phyloP scores from a whole-genome alignment of 2,113 vertebrate species.

The Silurus glanis region DNA sequence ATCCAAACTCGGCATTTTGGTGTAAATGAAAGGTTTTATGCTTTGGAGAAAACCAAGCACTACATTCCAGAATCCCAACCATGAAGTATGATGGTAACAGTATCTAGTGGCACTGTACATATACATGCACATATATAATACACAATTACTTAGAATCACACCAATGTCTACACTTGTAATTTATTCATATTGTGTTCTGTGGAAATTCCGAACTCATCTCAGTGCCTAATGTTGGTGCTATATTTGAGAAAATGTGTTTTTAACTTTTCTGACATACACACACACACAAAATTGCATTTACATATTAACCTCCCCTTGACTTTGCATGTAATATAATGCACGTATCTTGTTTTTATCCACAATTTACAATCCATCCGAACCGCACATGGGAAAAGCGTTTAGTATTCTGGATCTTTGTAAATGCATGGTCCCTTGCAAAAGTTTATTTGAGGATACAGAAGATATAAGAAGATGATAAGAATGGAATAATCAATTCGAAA shows the following conservation, averaged over 20 bases:
- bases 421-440: not conserved
- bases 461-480: not conserved
- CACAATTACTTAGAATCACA: not conserved
- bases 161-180: not conserved
- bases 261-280: not conserved
- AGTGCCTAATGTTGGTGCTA: not conserved
- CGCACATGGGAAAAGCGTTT: not conserved
- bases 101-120: not conserved
- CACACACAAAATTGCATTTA: not conserved
- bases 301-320: not conserved
- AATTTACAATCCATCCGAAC: not conserved
- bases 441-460: slow-evolving; percentile 8
- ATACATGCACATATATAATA: too few species aligned
- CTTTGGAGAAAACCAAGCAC: not conserved
- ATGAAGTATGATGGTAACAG: not conserved
- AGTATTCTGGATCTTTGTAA: not conserved
- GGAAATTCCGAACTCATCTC: too few species aligned
- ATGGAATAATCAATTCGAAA: slow-evolving; percentile 7
- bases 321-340: not conserved
- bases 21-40: not conserved
- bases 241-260: not conserved
- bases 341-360: not conserved
- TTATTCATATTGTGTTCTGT: not conserved
- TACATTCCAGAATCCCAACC: not conserved
- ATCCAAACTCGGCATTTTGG: not conserved